Evolutionary conservation across 2,113 vertebrate genomes (phyloP).

Genomic region (Trematocara stigmaticum): DNA sequence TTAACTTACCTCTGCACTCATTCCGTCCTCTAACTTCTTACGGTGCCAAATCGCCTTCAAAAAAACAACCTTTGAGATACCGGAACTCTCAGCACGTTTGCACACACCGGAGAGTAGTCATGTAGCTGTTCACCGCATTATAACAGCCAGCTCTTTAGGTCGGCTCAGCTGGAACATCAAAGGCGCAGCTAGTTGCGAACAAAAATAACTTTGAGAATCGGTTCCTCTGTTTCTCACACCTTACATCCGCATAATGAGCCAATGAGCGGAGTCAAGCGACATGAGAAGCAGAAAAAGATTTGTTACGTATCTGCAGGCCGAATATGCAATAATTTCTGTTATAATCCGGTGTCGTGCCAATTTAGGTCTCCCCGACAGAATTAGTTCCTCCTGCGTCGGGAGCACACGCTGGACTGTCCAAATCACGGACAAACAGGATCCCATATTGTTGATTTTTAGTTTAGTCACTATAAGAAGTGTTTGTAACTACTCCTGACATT

Average conservation of each 20-base stretch:
- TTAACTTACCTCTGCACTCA: not conserved
- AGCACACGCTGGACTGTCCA: no score
- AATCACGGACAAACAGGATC: no score
- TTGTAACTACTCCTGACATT: no score
- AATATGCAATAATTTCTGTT: not conserved
- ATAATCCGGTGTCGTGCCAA: not conserved
- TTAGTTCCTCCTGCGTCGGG: no score
- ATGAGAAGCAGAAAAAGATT: not conserved
- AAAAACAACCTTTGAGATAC: not conserved
- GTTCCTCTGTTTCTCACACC: not conserved
- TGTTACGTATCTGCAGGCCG: not conserved
- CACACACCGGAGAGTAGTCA: not conserved
- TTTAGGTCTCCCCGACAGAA: no score
- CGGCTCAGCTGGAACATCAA: not conserved
- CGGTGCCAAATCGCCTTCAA: not conserved
- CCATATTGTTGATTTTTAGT: no score
- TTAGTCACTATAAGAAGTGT: no score
- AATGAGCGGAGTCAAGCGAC: not conserved
- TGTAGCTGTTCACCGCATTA: accelerated
- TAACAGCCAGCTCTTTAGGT: not conserved
- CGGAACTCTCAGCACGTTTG: not conserved
- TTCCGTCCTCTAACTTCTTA: not conserved
- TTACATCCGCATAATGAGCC: not conserved
- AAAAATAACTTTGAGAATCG: not conserved
- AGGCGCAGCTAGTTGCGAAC: not conserved